Evolutionary conservation across 64 coral and sea anemone genomes (phyloP).

Genomic region (Montipora cactus): DNA sequence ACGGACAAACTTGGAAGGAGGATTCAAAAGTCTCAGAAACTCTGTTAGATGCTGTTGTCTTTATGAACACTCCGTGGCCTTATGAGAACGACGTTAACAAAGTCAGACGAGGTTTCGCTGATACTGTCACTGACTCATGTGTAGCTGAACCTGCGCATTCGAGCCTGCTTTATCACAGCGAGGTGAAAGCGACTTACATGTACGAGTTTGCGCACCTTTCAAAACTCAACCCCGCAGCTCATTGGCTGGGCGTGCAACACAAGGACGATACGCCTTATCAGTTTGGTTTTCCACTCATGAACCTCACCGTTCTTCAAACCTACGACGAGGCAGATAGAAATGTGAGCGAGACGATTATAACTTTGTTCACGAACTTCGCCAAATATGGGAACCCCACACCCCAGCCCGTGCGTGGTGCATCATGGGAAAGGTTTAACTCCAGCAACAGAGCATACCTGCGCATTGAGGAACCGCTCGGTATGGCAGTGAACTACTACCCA

Average conservation of each 20-base stretch:
- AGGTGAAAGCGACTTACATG: slow-evolving; percentile 21
- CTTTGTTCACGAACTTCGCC: slow-evolving; percentile 83
- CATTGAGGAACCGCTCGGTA: slow-evolving; percentile 36
- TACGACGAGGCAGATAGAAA: slow-evolving; percentile 74
- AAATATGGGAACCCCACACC: slow-evolving; percentile 71
- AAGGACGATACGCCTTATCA: slow-evolving; percentile 81
- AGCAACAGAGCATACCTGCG: slow-evolving; percentile 30
- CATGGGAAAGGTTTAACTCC: slow-evolving; percentile 51
- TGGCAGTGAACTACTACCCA: slow-evolving; percentile 34
- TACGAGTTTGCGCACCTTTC: slow-evolving; percentile 76
- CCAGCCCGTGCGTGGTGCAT: not conserved
- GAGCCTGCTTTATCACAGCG: slow-evolving; percentile 51
- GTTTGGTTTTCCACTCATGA: slow-evolving; percentile 83
- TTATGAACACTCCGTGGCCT: slow-evolving; percentile 74
- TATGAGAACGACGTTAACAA: not conserved
- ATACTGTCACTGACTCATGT: slow-evolving; percentile 65
- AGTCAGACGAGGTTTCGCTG: slow-evolving; percentile 33
- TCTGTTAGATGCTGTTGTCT: slow-evolving; percentile 41
- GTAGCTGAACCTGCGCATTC: slow-evolving; percentile 63
- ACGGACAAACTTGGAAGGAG: not conserved
- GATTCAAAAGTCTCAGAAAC: not conserved
- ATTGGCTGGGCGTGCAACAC: slow-evolving; percentile 70
- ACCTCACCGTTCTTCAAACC: slow-evolving; percentile 53
- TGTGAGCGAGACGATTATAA: slow-evolving; percentile 62
- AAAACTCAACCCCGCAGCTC: not conserved